Evolutionary conservation across 2,797 vertebrate species (phyloP), one percentile per base, ranked within the genome.

Genomic region (Cuniculus paca): DNA sequence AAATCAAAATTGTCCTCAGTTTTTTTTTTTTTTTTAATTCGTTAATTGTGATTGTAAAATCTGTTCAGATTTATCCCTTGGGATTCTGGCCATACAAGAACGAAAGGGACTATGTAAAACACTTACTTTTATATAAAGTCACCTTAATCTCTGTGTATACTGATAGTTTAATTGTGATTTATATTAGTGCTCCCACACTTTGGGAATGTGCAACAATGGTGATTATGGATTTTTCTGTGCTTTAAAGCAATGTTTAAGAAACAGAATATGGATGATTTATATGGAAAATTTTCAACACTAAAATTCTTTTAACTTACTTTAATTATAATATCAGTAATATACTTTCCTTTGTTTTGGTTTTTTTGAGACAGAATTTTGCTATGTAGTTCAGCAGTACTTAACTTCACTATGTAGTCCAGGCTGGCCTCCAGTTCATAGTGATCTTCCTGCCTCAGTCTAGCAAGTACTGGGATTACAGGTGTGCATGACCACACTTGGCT

Each of bases 241-340:
- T 5, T 24, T 58, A 60, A 93, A 96, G 72, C n/a, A 84, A n/a
- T n/a, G 3, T 42, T 85, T 74, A 91, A 77, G 24, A 82, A 79
- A 80, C 20, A 0, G 31, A 90, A 74, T 48, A 39, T 63, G 31
- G 16, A 34, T 75, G 1, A 26, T 77, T 94, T 78, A 88, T 8
- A 42, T 14, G 28, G n/a, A 81, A 90, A 92, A 48, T 50, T 87
- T 70, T 45, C 60, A 24, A 70, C 19, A 52, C 36, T 20, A 70
- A 24, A 31, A 39, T 58, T 42, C 60, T 22, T 60, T 58, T n/a
- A 75, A 63, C 48, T 56, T 16, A 63, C 68, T 95, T 93, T 17
- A 88, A 77, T 68, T 88, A 36, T 87, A 56, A 50, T 45, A 52
- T 79, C 8, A 87, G 20, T 17, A 58, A 22, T 36, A 61, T 50